Percentiles rank a stretch among this genome's conserved stretches.
These are phyloP conservation scores for Copidosoma floridanum DNA, from an alignment of 1,140 invertebrate genomes.

Conservation along the genomic window DNA sequence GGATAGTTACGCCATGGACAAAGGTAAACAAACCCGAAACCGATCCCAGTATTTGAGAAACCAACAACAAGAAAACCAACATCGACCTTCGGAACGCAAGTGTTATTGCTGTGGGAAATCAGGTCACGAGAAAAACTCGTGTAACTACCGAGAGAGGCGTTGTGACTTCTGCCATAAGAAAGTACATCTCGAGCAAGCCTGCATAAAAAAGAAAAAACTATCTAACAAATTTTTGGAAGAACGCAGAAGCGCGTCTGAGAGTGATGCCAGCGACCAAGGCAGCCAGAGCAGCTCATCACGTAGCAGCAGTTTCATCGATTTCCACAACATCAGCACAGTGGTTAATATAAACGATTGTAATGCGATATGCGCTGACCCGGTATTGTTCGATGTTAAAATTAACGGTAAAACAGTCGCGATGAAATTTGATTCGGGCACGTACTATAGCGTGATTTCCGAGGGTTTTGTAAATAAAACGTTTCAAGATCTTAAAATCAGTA, in stretches of 20 bases:
- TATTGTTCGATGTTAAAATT: not conserved
- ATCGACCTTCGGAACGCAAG: no score
- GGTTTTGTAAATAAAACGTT: not conserved
- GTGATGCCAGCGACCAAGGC: not conserved
- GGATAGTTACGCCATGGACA: not conserved
- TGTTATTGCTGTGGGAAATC: slow-evolving; percentile 16
- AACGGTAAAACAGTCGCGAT: not conserved
- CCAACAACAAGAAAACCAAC: no score
- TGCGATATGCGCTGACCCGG: not conserved
- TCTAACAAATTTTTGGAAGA: slow-evolving; percentile 2
- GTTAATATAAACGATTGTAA: not conserved
- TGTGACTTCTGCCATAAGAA: slow-evolving; percentile 17
- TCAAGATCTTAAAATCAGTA: not conserved
- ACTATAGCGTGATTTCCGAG: slow-evolving; percentile 2
- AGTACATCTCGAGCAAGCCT: slow-evolving; percentile 12
- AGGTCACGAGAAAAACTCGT: not conserved
- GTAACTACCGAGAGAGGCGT: slow-evolving; percentile 8
- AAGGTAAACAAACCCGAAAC: not conserved
- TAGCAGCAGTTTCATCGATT: not conserved
- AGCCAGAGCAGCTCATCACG: slow-evolving; percentile 14
- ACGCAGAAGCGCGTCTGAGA: not conserved
- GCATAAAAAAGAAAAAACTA: slow-evolving; percentile 14
- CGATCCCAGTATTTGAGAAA: no score
- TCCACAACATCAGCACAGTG: not conserved
- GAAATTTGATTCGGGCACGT: slow-evolving; percentile 3